Base-by-base conservation (phyloP, 2,888 invertebrate genomes). In the Tiphia femorata region DNA sequence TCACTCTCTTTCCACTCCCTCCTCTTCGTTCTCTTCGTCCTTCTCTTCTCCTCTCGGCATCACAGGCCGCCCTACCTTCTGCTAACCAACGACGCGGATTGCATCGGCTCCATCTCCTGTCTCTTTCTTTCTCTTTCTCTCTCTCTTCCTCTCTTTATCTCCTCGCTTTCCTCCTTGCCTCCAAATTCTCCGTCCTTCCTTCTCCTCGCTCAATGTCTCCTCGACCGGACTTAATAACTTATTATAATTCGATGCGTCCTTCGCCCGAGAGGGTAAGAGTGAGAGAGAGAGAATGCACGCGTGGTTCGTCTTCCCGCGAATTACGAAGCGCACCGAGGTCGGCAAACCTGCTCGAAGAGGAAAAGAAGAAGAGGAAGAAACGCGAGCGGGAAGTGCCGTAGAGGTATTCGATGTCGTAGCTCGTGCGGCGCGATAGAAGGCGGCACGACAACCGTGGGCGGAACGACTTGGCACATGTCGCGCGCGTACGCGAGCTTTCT, bases 191-290 rank as follows among this genome's bases (percentile, higher is more conserved):
- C 16, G n/a, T 14, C 21, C 16, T 12, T n/a, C 27, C 55, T 46
- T 27, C 20, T 40, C 46, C 42, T 33, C 54, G 44, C 53, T 35
- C 55, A 58, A 41, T 56, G 49, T 14, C 42, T 29, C 40, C 58
- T 43, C 61, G 51, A 62, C 58, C 51, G 60, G 49, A 67, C 70
- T 73, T 75, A 71, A 78, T 76, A 76, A 76, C 72, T 75, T 68
- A 74, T 78, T 73, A 73, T 72, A 72, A 77, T 76, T 74, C 70
- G 62, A 57, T 37, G 61, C 60, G 27, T 41, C 62, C 41, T 56
- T 29, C 51, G 30, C 23, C 7, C 12, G 8, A 25, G 33, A n/a
- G n/a, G n/a, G n/a, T n/a, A n/a, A n/a, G n/a, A n/a, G n/a, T n/a
- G n/a, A n/a, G n/a, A n/a, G n/a, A n/a, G n/a, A n/a, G n/a, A n/a